phyloP scores from a whole-genome alignment of 35 echinoderm and acorn worm genomes.

The Hemicentrotus pulcherrimus region DNA sequence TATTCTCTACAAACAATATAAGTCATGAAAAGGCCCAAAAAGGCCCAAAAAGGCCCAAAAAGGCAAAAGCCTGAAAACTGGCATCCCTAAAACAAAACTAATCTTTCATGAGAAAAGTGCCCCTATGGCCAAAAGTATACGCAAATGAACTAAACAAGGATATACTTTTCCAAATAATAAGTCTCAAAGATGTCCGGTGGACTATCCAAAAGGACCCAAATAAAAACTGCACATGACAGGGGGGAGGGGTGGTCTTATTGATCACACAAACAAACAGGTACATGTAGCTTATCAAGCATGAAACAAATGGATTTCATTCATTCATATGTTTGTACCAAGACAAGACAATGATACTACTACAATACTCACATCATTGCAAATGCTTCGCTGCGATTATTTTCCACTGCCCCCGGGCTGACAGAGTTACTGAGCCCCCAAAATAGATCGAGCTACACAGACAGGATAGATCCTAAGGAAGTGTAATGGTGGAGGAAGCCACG shows the following conservation, averaged over 20 bases:
- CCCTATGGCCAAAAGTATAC: too few relatives aligned
- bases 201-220: too few relatives aligned
- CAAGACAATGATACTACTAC: neutral
- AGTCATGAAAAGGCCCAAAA: too few relatives aligned
- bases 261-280: neutral
- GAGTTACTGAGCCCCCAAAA: neutral
- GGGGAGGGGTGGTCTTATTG: neutral
- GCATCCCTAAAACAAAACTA: too few relatives aligned
- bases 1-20: too few relatives aligned
- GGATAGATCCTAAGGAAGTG: slow-evolving; percentile 43
- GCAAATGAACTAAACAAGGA: too few relatives aligned
- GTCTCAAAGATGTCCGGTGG: too few relatives aligned
- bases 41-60: too few relatives aligned
- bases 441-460: neutral
- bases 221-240: neutral
- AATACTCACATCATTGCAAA: slow-evolving; percentile 46
- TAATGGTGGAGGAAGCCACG: slow-evolving; percentile 28
- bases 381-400: slow-evolving; percentile 18
- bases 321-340: neutral
- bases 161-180: too few relatives aligned
- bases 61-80: too few relatives aligned
- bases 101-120: too few relatives aligned
- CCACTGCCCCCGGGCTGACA: neutral
- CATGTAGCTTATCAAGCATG: neutral
- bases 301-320: neutral